Base-by-base conservation (phyloP, 2,797 vertebrate species). In the Erpetoichthys calabaricus region DNA sequence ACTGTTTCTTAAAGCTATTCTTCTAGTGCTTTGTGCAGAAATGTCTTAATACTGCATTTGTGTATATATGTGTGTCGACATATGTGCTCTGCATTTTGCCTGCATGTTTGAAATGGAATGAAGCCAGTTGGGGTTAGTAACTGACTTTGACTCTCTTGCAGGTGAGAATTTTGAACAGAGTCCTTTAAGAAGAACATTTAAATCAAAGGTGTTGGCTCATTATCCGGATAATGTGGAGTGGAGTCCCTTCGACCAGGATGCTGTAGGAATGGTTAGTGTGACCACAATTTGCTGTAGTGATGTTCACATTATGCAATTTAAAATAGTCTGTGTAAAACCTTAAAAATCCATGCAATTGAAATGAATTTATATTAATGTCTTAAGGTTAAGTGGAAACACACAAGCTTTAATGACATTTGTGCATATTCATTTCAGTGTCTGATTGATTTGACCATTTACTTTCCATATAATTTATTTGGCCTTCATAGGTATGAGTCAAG, bases 141-240 rank as follows among this genome's bases (percentile, higher is more conserved):
- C 47, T 7, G 47, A 49, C 47, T 49, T 5, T n/a, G n/a, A 68
- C 64, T 8, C 59, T 57, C 6, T 68, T 72, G 8, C 75, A 97
- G 95, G 96, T 83, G 96, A 99, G 75, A 97, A 98, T 85, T 98
- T 98, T 88, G 96, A 99, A 81, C 94, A 97, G 87, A 98, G 94
- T 79, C 96, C 96, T 0, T 70, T 98, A 73, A 85, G 92, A 76
- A 87, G 95, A 83, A 97, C 94, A 69, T 98, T 98, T 76, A 98
- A 98, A 75, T 98, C 95, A 72, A 98, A 98, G 81, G 95, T 98
- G 75, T 84, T 98, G 69, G 92, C 93, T 70, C 92, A 93, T 68
- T 98, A 93, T 80, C 95, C 95, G 49, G 92, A 95, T 64, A 98
- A 96, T 74, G 94, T 97, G 61, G 96, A 99, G 75, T 98, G 95